Evolutionary conservation across 2,888 invertebrate genomes (phyloP), one percentile per base, ranked within the genome.

Genomic region (Leptopilina syphax): DNA sequence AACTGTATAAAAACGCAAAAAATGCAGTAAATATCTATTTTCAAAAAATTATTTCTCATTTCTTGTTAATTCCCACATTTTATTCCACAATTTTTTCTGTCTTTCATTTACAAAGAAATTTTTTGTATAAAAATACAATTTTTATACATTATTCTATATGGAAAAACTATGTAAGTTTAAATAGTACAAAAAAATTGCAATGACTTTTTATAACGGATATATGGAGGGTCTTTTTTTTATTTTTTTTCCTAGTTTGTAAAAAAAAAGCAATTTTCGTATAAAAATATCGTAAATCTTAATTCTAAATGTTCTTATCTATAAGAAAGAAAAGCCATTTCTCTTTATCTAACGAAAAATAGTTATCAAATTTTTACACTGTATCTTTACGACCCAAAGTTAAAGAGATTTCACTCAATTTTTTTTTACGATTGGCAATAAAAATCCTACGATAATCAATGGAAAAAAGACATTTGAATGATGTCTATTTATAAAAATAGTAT

Each of bases 331-430:
- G 24, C 24, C 63, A 63, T 24, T 18, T 63, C n/a, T 63, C 63
- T 63, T 63, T 24, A 63, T 63, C 18, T 24, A 24, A 63, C 6
- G 24, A 24, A 63, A 63, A 63, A 63, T 63, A 18, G 18, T 63
- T 63, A 63, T 63, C 63, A 63, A 63, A 63, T 63, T 63, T 63
- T 63, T 24, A 24, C 63, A 18, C 18, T 24, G 63, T 8, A 63
- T 9, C 24, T 63, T 63, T 63, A 63, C 63, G 63, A 24, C 9
- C 44, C 9, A 63, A 63, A 63, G 24, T 63, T 63, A 63, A 63
- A 63, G 63, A 63, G 63, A 63, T 63, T 63, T 63, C 63, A 63
- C 18, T 50, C 50, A 50, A 50, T 50, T 50, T 63, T 60, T 60
- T 63, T 63, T 63, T 63, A 63, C 24, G 63, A 63, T 18, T 63